Percentiles rank a stretch among this genome's conserved stretches.
Conservation (phyloP, 2,113 vertebrate genomes). For the Glaucidium brasilianum region DNA sequence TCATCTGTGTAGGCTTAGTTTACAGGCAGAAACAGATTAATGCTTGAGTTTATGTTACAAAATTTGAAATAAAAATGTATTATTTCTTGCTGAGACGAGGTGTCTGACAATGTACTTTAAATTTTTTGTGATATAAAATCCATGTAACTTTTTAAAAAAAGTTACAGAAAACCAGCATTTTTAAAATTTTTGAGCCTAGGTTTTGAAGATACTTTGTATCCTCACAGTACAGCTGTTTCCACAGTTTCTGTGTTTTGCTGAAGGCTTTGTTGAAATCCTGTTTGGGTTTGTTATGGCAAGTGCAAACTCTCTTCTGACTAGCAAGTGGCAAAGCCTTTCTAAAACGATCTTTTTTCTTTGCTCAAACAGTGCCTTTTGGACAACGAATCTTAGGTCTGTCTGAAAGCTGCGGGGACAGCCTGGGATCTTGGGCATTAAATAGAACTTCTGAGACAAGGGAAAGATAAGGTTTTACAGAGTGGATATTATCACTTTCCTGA, state of each 20-base stretch:
- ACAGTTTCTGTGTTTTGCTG: not conserved
- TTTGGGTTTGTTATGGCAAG: not conserved
- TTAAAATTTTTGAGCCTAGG: not conserved
- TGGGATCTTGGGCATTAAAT: not conserved
- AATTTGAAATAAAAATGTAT: not conserved
- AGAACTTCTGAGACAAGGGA: not conserved
- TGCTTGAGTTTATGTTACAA: not conserved
- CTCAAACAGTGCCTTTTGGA: not conserved
- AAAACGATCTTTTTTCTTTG: not conserved
- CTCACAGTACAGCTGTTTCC: not conserved
- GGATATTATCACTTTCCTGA: not conserved
- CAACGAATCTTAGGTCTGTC: not conserved
- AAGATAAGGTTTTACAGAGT: not conserved
- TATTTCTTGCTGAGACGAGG: not conserved
- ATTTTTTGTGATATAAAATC: not conserved
- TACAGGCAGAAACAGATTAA: not conserved
- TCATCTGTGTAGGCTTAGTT: not conserved
- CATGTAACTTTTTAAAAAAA: not conserved
- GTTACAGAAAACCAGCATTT: not conserved
- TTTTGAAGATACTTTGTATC: not conserved
- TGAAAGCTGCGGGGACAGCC: not conserved
- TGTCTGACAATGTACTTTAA: not conserved
- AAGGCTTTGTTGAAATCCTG: not conserved
- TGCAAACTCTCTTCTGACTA: not conserved
- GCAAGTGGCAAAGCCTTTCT: not conserved